phyloP scores from a whole-genome alignment of 2,797 vertebrate genomes.

The Cyclopterus lumpus region DNA sequence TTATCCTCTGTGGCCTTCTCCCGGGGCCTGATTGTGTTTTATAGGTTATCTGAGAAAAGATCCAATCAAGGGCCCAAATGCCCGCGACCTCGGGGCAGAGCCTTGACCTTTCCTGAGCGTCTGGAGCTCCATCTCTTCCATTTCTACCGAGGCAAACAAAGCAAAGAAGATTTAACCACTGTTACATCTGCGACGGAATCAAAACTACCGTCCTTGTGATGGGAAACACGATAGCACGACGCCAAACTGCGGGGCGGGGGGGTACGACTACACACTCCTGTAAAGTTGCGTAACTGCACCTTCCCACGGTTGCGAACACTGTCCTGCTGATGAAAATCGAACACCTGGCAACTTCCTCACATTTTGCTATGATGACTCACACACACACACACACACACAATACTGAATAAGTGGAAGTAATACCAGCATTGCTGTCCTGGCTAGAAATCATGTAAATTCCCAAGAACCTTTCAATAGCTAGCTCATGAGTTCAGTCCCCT shows the following conservation, averaged over 20 bases:
- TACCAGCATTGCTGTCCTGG: not conserved
- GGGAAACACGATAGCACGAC: not conserved
- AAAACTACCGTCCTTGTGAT: not conserved
- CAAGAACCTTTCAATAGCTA: not conserved
- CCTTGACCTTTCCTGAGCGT: conserved; percentile 66
- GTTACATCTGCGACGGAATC: conserved; percentile 7
- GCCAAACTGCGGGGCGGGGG: too few relatives aligned
- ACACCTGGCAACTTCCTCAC: not conserved
- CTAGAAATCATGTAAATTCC: not conserved
- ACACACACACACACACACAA: not conserved
- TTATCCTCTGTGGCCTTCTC: conserved; percentile 50
- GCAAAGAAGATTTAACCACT: conserved; percentile 20
- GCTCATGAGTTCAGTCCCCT: not conserved
- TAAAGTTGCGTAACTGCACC: too few relatives aligned
- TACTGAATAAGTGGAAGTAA: not conserved
- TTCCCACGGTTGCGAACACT: too few relatives aligned
- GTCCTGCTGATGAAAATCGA: too few relatives aligned
- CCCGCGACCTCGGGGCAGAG: conserved; percentile 57
- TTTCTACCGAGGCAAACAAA: conserved; percentile 14
- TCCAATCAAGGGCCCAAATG: conserved; percentile 61
- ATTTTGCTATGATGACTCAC: not conserved
- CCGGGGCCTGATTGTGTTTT: conserved; percentile 53
- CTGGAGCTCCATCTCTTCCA: conserved; percentile 33
- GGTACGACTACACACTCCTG: too few relatives aligned
- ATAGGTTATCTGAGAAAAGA: conserved; percentile 63